Evolutionary conservation across 2,113 vertebrate species (phyloP), one percentile per base, ranked within the genome.

Genomic region (Macheiramphus alcinus): DNA sequence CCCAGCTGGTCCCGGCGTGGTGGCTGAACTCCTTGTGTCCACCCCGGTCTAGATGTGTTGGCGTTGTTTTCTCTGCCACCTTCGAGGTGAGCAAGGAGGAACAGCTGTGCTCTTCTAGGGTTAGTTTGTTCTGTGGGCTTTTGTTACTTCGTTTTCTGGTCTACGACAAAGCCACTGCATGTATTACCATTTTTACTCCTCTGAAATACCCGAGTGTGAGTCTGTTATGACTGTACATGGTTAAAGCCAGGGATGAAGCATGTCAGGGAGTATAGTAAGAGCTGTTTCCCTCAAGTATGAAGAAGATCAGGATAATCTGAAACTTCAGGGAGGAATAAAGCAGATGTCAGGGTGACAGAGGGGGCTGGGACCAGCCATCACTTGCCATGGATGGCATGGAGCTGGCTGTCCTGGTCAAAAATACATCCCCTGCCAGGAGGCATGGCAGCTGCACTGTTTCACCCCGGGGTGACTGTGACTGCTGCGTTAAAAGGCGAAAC

Each of bases 381-480:
- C 17, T 55, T 0, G 1, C 25, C 3, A 2, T 42, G 14, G 20
- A 2, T 42, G 14, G 16, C 56, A 31, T 0, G 2, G 16, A 73
- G 6, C 40, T 56, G 66, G 31, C 42, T 68, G 25, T 38, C 67
- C 53, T 21, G 27, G 36, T 22, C 23, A 43, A 42, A 84, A 62
- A 0, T 4, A 0, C 26, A 13, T 59, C 11, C 26, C 47, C 23
- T 65, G 34, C 43, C 34, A 26, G 27, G 40, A 82, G 16, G n/a
- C 18, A 56, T 1, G 8, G 38, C 81, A 82, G 70, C 52, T 47
- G 68, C 4, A 6, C 32, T n/a, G 50, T 32, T 61, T 70, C 61
- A 42, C 45, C 65, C 62, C 4, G 1, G 45, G 1, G 45, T 43
- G 72, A 29, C 72, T 23, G n/a, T 26, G 43, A n/a, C 65, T 78